Base-by-base conservation (phyloP, 2,797 vertebrate species). In the Urosaurus nigricauda region DNA sequence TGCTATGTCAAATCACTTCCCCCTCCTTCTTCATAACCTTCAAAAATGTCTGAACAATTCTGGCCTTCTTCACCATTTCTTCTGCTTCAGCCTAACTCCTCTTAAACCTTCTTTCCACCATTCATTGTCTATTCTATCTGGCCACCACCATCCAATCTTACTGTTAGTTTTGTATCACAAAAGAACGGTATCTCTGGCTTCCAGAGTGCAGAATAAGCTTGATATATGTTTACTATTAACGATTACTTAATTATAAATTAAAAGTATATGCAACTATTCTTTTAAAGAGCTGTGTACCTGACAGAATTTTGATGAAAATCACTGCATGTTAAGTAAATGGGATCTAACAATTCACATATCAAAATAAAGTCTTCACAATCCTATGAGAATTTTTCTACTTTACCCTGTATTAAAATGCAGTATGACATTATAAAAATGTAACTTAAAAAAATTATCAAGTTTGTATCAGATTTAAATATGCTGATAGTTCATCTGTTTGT, bases 331-430 rank as follows among this genome's bases (percentile, higher is more conserved):
- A 65, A 86, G 70, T 84, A 83, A 83, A 86, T 68, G 73, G 88
- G 60, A 86, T 53, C n/a, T 53, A 70, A 86, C 79, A 77, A 86
- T 40, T 89, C 60, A 78, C 24, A 70, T 86, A 82, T 68, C 84
- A 86, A 86, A 89, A 86, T 43, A 86, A 77, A 85, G 81, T 83
- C 35, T 86, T 86, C 73, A 82, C 82, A 86, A 68, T 86, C 88
- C 88, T 89, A 86, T 86, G 84, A 35, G 35, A 70, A 68, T 89
- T 89, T 82, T 86, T 77, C 73, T 86, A 86, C 29, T 86, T 86
- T 86, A 89, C 79, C 88, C 88, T 89, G 88, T 89, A 83, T 86
- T 89, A 86, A 89, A 89, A 89, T 78, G 88, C 77, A 86, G n/a
- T 68, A 86, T 86, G 88, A 83, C 71, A 83, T 80, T 89, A 89